Evolutionary conservation across 2,888 invertebrate species (phyloP).

Genomic region (Pachydiplax longipennis): DNA sequence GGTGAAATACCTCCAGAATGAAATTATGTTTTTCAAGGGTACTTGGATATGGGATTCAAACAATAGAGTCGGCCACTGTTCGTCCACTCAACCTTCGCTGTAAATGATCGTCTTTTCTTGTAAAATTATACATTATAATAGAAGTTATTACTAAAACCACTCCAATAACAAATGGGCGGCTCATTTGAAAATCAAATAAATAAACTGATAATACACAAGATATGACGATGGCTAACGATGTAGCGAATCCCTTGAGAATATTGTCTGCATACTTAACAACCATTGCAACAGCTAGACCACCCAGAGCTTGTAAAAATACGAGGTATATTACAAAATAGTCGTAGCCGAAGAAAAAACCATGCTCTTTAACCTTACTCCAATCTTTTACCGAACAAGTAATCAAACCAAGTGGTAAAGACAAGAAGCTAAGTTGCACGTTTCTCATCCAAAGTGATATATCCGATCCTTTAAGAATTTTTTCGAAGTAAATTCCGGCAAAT

Average conservation of each 20-base stretch:
- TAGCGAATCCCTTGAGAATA: constrained; percentile 97
- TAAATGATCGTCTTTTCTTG: constrained; percentile 52
- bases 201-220: constrained; percentile 94
- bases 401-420: constrained; percentile 89
- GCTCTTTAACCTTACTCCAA: constrained; percentile 63
- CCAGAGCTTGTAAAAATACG: constrained; percentile 89
- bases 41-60: too few species aligned
- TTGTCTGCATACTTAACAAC: constrained; percentile 99
- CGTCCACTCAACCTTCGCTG: too few species aligned
- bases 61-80: too few species aligned
- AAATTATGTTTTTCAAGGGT: too few species aligned
- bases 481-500: constrained; percentile 98
- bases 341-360: constrained; percentile 81
- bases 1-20: too few species aligned
- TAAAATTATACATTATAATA: constrained; percentile 91
- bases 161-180: constrained; percentile 85
- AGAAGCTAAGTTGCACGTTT: constrained; percentile 93
- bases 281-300: constrained; percentile 95
- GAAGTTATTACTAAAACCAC: constrained; percentile 90
- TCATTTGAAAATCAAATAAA: constrained; percentile 87
- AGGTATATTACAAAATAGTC: constrained; percentile 81
- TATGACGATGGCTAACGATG: constrained; percentile 94
- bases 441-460: constrained; percentile 92
- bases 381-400: constrained; percentile 80
- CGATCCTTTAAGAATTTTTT: constrained; percentile 95